A percentile compares a stretch with the other conserved stretches of the same genome.
These are phyloP conservation scores for Acanthopagrus latus DNA, from an alignment of 2,797 vertebrate species.

Conservation along the genomic window DNA sequence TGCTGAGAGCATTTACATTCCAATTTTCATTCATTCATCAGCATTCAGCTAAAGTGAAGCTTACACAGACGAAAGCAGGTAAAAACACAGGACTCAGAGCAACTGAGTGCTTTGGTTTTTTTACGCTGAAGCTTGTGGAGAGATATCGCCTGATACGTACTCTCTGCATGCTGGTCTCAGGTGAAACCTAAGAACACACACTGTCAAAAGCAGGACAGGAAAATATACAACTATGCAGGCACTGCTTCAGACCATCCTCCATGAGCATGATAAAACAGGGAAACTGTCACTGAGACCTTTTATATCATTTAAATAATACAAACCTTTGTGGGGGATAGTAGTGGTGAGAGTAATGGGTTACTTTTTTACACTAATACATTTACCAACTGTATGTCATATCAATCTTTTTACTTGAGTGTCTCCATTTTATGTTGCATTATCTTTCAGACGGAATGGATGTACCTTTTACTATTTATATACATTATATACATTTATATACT, in stretches of 20 bases:
- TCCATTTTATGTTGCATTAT: not conserved
- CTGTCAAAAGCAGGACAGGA: not conserved
- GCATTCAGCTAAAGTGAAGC: conserved; percentile 6
- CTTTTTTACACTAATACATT: not conserved
- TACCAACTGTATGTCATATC: not conserved
- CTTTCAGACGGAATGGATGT: not conserved
- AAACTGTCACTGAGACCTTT: not conserved
- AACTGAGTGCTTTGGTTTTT: conserved; percentile 6
- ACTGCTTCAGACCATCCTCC: not conserved
- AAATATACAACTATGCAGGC: not conserved
- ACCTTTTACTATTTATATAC: not conserved
- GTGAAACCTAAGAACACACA: conserved; percentile 4
- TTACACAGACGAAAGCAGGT: conserved; percentile 1
- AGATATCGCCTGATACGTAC: not conserved
- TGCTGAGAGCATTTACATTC: conserved; percentile 24
- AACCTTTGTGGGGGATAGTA: not conserved
- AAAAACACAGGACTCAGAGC: conserved; percentile 21
- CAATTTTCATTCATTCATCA: conserved; percentile 58
- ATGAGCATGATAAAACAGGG: not conserved
- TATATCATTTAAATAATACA: not conserved
- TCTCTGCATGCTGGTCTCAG: not conserved
- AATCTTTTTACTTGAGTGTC: conserved; percentile 2
- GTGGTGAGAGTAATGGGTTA: not conserved
- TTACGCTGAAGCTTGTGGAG: conserved; percentile 6
- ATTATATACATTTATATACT: not conserved